phyloP scores from a whole-genome alignment of 2,888 invertebrate genomes.

The Chesias legatella region DNA sequence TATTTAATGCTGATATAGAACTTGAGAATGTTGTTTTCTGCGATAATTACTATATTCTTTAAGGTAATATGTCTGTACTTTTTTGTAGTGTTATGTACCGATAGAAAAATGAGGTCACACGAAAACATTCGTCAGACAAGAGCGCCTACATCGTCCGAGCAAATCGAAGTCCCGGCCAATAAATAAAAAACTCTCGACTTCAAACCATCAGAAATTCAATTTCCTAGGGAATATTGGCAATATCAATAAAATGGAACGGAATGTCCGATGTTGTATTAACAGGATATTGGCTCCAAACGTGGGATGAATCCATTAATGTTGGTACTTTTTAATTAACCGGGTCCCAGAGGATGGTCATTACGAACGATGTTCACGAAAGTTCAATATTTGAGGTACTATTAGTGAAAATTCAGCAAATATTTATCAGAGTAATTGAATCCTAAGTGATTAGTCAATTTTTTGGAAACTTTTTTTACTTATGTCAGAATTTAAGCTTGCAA shows the following conservation, averaged over 20 bases:
- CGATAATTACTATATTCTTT: not conserved
- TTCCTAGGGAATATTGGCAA: slow-evolving; percentile 53
- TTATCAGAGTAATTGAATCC: not conserved
- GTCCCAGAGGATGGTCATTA: slow-evolving; percentile 27
- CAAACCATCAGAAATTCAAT: slow-evolving; percentile 50
- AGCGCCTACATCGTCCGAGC: slow-evolving; percentile 18
- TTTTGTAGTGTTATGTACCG: not conserved
- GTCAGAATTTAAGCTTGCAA: too few relatives aligned
- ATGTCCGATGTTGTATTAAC: slow-evolving; percentile 47
- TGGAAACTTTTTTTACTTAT: too few relatives aligned
- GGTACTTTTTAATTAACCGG: slow-evolving; percentile 52
- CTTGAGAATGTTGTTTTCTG: too few relatives aligned
- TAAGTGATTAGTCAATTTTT: too few relatives aligned
- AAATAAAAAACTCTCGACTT: slow-evolving; percentile 30
- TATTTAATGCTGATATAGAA: too few relatives aligned
- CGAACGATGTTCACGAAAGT: slow-evolving; percentile 7
- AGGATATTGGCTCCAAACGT: slow-evolving; percentile 48
- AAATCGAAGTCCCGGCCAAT: slow-evolving; percentile 29
- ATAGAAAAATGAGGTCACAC: slow-evolving; percentile 10
- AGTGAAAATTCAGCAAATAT: slow-evolving; percentile 14
- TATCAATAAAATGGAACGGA: slow-evolving; percentile 52
- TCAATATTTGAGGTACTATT: slow-evolving; percentile 18
- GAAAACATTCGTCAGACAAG: slow-evolving; percentile 23
- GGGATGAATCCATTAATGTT: slow-evolving; percentile 46
- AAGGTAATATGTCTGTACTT: not conserved